These are phyloP conservation scores for Leptinotarsa undecemlineata DNA, from an alignment of 1,140 invertebrate species.

Conservation along the genomic window DNA sequence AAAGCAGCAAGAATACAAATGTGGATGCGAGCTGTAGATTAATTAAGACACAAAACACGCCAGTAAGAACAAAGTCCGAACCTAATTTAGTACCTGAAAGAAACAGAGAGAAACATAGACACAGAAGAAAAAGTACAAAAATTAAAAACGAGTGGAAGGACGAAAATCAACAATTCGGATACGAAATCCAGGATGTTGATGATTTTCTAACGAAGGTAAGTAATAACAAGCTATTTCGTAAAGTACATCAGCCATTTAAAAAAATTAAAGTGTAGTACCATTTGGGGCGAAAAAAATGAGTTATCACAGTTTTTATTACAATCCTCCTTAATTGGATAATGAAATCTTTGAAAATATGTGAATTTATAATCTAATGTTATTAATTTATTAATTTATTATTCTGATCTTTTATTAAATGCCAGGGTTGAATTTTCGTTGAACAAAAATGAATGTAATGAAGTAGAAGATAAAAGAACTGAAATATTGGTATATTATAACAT, in stretches of 20 bases:
- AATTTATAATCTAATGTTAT: no score
- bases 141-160: constrained; percentile 52
- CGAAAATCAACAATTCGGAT: constrained; percentile 65
- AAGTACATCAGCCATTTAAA: no score
- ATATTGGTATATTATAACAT: no score
- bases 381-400: no score
- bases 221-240: neutral
- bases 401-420: no score
- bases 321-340: no score
- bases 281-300: no score
- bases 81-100: constrained; percentile 44
- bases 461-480: no score
- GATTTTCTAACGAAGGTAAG: constrained; percentile 72
- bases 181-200: constrained; percentile 75
- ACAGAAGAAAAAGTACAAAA: constrained; percentile 34
- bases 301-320: no score
- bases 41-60: constrained; percentile 41
- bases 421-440: no score
- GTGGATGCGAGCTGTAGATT: constrained; percentile 39
- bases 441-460: no score
- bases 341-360: no score
- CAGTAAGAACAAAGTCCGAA: constrained; percentile 48
- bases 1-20: constrained; percentile 37
- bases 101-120: constrained; percentile 32
- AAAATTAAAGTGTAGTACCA: neutral